Conservation (phyloP, 2,888 invertebrate genomes). For the Agrochola circellaris region DNA sequence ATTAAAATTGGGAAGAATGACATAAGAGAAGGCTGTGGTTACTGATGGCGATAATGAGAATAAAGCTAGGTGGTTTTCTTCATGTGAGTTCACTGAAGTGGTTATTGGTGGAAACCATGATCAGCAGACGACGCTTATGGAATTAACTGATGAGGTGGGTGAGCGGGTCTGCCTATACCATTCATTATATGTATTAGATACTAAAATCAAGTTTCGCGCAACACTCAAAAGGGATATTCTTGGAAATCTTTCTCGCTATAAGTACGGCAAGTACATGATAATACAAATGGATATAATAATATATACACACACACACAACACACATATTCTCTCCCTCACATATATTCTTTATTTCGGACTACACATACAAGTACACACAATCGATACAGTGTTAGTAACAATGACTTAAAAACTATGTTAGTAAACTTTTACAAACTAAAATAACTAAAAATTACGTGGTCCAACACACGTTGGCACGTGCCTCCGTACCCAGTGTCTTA, state of each 20-base stretch:
- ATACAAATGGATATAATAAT: not conserved
- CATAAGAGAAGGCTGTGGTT: not conserved
- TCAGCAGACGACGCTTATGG: not conserved
- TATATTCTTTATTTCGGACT: no score
- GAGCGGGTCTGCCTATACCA: no score
- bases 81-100: not conserved
- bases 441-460: no score
- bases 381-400: no score
- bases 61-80: not conserved
- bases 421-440: no score
- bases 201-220: not conserved
- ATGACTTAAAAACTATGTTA: no score
- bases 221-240: not conserved
- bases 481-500: no score
- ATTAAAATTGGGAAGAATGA: not conserved
- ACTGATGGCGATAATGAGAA: not conserved
- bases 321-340: no score
- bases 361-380: no score
- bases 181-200: no score
- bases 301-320: no score
- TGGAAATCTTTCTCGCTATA: not conserved
- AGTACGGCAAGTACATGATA: not conserved
- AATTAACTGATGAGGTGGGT: not conserved
- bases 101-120: not conserved
- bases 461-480: no score